Conservation (phyloP, 1,140 invertebrate genomes). For the Geopemphigus sp. region DNA sequence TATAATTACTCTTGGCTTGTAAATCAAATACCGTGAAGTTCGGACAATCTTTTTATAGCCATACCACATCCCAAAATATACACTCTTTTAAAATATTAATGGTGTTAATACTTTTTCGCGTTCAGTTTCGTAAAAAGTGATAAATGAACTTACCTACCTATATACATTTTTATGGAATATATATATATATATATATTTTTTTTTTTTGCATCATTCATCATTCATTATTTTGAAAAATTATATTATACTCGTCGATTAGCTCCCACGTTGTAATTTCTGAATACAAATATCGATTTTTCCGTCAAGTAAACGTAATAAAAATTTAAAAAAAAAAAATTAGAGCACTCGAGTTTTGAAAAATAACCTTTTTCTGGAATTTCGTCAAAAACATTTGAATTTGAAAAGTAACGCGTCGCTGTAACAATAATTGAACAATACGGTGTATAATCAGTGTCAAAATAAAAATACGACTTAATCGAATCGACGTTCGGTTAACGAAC, state of each 20-base stretch:
- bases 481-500: too few relatives aligned
- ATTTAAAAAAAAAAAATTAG: background rate
- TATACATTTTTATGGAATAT: background rate
- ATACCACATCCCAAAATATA: conserved; percentile 7
- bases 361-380: background rate
- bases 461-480: too few relatives aligned
- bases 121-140: conserved; percentile 35
- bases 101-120: conserved; percentile 23
- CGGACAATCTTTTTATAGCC: background rate
- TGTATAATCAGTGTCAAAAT: background rate
- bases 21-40: conserved; percentile 13
- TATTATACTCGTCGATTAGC: conserved; percentile 25
- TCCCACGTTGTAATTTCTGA: background rate
- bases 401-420: too few relatives aligned
- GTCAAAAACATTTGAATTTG: background rate
- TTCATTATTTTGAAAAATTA: conserved; percentile 35
- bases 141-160: conserved; percentile 37
- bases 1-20: background rate
- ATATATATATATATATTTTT: background rate
- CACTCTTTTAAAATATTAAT: conserved; percentile 33
- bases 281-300: conserved; percentile 6
- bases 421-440: background rate
- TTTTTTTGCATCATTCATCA: conserved; percentile 25
- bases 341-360: conserved; percentile 1
- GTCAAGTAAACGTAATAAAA: conserved; percentile 11